Evolutionary conservation across 2,797 vertebrate genomes (phyloP), one percentile per base, ranked within the genome.

Genomic region (Myoxocephalus aenaeus): DNA sequence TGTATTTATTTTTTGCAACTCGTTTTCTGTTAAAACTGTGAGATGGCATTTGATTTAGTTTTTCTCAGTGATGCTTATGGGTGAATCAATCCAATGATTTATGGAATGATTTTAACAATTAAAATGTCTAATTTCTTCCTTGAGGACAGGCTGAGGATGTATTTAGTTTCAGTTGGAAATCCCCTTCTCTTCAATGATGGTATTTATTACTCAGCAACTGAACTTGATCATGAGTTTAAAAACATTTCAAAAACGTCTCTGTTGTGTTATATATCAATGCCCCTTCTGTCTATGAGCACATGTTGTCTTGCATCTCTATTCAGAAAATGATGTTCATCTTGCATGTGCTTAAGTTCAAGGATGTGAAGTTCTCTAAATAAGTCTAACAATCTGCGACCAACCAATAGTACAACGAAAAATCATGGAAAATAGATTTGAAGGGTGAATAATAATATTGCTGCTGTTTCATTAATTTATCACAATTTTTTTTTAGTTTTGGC

Each of bases 201-300:
- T 81, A 83, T 87, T 89, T 80, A 63, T 48, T 63, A 54, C 67
- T 73, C 27, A 81, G 69, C 36, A 76, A 74, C 57, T 70, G 20
- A 81, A 81, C 65, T 84, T 80, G 82, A 85, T 89, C 88, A 91
- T 85, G 91, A 81, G 90, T 89, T 86, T 76, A 62, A 81, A 82
- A 80, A 81, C 63, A 77, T 85, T 77, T 87, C 17, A 81, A 74
- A 83, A 79, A 76, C 3, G 10, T 75, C 64, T 71, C 48, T 73
- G 65, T 79, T 89, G 70, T 82, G n/a, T 81, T 71, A 61, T 9
- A 65, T 58, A 82, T 88, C 83, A 92, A 91, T 87, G 76, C 80
- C 1, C 48, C 75, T 51, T 85, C 67, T 90, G 91, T 91, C 56
- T 86, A 1, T 70, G 29, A 63, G 53, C 34, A 59, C 70, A 58